phyloP scores from a whole-genome alignment of 1,140 invertebrate species.

The Dreissena rostriformis region DNA sequence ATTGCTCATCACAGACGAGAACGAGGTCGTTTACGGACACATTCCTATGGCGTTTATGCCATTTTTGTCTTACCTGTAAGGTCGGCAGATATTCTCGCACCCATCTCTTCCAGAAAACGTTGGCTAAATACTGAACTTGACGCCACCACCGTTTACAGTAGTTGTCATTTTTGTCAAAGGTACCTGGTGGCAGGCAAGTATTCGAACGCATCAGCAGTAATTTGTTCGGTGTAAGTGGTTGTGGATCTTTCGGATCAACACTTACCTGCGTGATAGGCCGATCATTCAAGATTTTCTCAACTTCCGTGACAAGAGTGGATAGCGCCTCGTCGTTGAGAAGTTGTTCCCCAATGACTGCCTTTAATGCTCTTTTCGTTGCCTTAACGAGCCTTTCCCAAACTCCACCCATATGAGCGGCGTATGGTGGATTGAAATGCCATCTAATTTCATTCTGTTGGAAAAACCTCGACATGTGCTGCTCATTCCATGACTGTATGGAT shows the following conservation, averaged over 20 bases:
- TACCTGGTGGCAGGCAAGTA: constrained; percentile 19
- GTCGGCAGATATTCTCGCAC: too few species aligned
- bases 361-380: not conserved
- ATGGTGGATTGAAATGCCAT: constrained; percentile 36
- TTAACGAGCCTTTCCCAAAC: not conserved
- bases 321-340: constrained; percentile 33
- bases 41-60: constrained; percentile 30
- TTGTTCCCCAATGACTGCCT: constrained; percentile 10
- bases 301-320: constrained; percentile 19
- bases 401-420: too few species aligned
- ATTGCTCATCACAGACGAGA: too few species aligned
- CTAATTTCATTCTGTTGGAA: not conserved
- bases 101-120: too few species aligned
- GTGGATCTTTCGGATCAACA: constrained; percentile 4
- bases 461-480: not conserved
- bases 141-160: constrained; percentile 51
- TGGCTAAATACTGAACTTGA: too few species aligned
- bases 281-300: constrained; percentile 49
- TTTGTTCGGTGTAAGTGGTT: constrained; percentile 41
- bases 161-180: constrained; percentile 38
- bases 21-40: too few species aligned
- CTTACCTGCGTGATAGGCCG: constrained; percentile 44
- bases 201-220: constrained; percentile 23
- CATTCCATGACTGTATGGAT: not conserved
- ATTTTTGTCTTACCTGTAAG: too few species aligned